Evolutionary conservation across 35 echinoderm and acorn worm species (phyloP).

Genomic region (Lytechinus variegatus): DNA sequence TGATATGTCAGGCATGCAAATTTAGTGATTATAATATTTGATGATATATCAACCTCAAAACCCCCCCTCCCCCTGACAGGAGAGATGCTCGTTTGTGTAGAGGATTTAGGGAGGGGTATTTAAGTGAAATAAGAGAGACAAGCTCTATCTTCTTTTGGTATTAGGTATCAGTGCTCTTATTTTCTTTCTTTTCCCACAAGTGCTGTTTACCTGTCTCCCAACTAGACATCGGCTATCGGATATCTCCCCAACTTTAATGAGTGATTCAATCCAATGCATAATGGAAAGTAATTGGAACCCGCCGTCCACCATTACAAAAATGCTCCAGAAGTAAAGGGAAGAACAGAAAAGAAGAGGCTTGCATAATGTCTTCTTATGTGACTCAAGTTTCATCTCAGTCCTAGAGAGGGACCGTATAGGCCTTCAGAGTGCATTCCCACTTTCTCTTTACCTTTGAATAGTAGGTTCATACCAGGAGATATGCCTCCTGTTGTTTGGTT

Average conservation of each 20-base stretch:
- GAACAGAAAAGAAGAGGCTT: not conserved
- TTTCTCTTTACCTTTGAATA: not conserved
- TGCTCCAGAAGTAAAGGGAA: not conserved
- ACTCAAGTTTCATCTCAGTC: not conserved
- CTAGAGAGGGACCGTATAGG: not conserved
- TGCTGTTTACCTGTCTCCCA: not conserved
- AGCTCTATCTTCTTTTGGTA: not conserved
- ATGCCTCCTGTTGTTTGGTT: not conserved
- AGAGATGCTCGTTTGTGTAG: not conserved
- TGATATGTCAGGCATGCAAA: no score
- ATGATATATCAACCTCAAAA: not conserved
- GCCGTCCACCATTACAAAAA: not conserved
- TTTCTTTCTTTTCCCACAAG: conserved; percentile 1
- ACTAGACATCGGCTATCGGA: not conserved
- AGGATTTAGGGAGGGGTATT: not conserved
- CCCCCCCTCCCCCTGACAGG: not conserved
- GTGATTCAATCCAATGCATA: conserved; percentile 26
- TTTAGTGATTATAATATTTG: not conserved
- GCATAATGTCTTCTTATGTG: not conserved
- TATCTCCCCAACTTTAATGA: conserved; percentile 28
- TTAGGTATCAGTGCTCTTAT: not conserved
- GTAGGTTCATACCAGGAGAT: not conserved
- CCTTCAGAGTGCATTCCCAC: not conserved
- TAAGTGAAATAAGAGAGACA: not conserved
- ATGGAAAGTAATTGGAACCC: conserved; percentile 27